Conservation (phyloP, 2,113 vertebrate genomes). For the Brevimyrus niger region DNA sequence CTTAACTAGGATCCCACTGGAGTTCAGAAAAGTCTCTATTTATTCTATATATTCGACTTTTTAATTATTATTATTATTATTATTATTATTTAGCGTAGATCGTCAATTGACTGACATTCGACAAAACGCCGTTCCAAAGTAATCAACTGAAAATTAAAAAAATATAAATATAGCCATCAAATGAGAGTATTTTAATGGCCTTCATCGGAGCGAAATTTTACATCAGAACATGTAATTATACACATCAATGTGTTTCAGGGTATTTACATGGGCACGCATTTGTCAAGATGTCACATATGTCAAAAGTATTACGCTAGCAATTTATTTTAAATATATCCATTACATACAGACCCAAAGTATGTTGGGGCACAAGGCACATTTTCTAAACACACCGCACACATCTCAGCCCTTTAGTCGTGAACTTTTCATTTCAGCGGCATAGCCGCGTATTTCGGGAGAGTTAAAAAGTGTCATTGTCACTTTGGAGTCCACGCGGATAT, state of each 20-base stretch:
- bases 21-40: background rate
- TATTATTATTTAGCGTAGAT: background rate
- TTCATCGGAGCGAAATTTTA: background rate
- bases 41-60: background rate
- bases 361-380: background rate
- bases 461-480: background rate
- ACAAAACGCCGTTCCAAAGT: background rate
- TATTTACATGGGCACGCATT: background rate
- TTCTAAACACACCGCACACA: background rate
- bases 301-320: background rate
- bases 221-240: background rate
- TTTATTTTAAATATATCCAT: background rate
- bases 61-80: background rate
- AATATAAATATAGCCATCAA: background rate
- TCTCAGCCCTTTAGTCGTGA: background rate
- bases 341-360: background rate
- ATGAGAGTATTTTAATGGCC: background rate
- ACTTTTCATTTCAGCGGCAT: background rate
- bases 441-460: background rate
- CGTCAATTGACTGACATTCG: background rate
- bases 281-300: conserved; percentile 4
- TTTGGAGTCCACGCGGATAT: background rate
- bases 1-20: background rate
- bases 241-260: background rate
- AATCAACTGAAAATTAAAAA: background rate